These are phyloP conservation scores for Calephelis perditalis DNA, from an alignment of 2,888 invertebrate species.

Conservation along the genomic window DNA sequence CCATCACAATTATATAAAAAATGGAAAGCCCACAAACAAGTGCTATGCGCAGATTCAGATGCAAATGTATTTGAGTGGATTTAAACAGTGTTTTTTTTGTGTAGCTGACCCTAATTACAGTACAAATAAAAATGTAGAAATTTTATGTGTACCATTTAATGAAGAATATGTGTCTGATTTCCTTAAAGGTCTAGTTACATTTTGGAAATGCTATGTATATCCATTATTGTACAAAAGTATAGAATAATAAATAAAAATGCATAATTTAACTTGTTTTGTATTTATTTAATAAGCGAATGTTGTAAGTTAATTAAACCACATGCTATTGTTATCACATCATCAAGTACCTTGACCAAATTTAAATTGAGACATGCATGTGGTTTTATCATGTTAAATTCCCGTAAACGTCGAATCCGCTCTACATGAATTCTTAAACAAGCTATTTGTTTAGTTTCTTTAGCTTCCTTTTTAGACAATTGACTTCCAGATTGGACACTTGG, in stretches of 20 bases:
- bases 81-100: conserved; percentile 14
- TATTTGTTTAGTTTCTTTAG: too few species aligned
- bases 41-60: conserved; percentile 26
- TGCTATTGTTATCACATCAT: conserved; percentile 30
- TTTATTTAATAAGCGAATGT: conserved; percentile 21
- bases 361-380: conserved; percentile 21
- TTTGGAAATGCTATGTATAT: too few species aligned
- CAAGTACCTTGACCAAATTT: conserved; percentile 18
- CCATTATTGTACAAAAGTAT: too few species aligned
- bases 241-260: too few species aligned
- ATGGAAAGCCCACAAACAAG: conserved; percentile 25
- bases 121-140: conserved; percentile 7
- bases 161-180: not conserved
- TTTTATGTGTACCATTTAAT: conserved; percentile 15
- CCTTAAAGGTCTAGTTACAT: not conserved
- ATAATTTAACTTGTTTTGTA: not conserved
- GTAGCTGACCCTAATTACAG: not conserved
- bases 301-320: conserved; percentile 34
- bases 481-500: conserved; percentile 23
- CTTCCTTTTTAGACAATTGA: too few species aligned
- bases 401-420: conserved; percentile 29
- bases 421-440: conserved; percentile 28
- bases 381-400: conserved; percentile 31
- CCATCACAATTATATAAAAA: conserved; percentile 23
- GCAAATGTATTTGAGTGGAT: conserved; percentile 26